Evolutionary conservation across 2,797 vertebrate genomes (phyloP).

Genomic region (Enteromius paludinosus): DNA sequence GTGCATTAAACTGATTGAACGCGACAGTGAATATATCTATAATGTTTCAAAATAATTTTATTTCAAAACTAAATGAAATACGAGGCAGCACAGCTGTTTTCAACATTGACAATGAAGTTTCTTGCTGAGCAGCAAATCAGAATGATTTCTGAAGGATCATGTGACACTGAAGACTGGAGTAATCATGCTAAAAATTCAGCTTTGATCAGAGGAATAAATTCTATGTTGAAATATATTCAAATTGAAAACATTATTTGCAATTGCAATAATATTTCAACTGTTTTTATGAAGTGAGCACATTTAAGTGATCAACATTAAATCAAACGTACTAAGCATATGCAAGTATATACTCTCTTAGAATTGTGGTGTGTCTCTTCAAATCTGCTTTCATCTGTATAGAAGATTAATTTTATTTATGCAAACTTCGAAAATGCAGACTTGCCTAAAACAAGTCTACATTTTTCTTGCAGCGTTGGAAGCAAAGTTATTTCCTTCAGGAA

Average conservation of each 20-base stretch:
- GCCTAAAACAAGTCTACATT: not conserved
- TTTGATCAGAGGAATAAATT: not conserved
- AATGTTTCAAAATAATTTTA: not conserved
- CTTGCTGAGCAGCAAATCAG: not conserved
- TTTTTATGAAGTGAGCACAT: not conserved
- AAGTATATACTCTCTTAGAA: not conserved
- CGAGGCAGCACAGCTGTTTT: not conserved
- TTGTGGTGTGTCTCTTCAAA: not conserved
- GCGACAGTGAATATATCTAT: not conserved
- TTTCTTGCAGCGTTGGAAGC: not conserved
- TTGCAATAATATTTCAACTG: not conserved
- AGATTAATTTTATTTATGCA: not conserved
- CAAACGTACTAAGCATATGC: not conserved
- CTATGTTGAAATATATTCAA: not conserved
- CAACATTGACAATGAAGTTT: not conserved
- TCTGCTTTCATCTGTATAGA: not conserved
- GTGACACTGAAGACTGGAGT: not conserved
- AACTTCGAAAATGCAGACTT: not conserved
- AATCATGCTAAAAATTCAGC: not conserved
- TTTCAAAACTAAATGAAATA: not conserved
- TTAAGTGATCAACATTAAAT: not conserved
- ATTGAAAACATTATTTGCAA: not conserved
- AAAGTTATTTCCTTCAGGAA: not conserved
- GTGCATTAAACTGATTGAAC: not conserved
- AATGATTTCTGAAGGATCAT: not conserved